phyloP scores from a whole-genome alignment of 30 jellyfish, hydroid and myxozoan species.

The Chrysaora quinquecirrha region DNA sequence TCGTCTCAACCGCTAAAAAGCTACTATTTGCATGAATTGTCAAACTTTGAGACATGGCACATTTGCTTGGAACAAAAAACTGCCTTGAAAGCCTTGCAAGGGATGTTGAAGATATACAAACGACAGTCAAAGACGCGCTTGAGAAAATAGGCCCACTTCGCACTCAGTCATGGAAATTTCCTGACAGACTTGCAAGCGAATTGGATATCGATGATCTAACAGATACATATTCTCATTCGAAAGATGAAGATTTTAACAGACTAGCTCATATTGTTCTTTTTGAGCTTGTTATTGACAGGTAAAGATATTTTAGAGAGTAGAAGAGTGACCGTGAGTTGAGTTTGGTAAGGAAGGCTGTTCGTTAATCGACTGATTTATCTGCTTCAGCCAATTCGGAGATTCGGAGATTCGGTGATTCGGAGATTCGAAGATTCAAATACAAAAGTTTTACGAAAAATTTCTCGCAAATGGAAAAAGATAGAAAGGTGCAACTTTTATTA shows the following conservation, averaged over 20 bases:
- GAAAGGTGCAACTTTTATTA: too few relatives aligned
- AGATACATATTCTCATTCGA: conserved; percentile 62
- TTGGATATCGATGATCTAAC: conserved; percentile 64
- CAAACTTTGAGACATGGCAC: conserved; percentile 82
- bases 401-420: too few relatives aligned
- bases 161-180: conserved; percentile 88
- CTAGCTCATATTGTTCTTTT: conserved; percentile 83
- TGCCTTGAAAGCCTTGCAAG: conserved; percentile 84
- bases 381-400: too few relatives aligned
- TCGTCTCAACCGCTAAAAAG: too few relatives aligned
- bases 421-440: too few relatives aligned
- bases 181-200: conserved; percentile 76
- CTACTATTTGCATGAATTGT: too few relatives aligned
- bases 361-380: too few relatives aligned
- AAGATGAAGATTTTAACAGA: conserved; percentile 82
- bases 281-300: conserved; percentile 94
- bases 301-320: too few relatives aligned
- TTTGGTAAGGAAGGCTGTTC: too few relatives aligned
- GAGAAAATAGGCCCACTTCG: conserved; percentile 45
- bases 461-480: too few relatives aligned
- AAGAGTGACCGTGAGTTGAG: too few relatives aligned
- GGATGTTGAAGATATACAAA: conserved; percentile 80
- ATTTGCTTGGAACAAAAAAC: conserved; percentile 83
- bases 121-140: conserved; percentile 43
- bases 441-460: too few relatives aligned